Conservation (phyloP, 2,888 invertebrate genomes). For the Drosophila mimetica region DNA sequence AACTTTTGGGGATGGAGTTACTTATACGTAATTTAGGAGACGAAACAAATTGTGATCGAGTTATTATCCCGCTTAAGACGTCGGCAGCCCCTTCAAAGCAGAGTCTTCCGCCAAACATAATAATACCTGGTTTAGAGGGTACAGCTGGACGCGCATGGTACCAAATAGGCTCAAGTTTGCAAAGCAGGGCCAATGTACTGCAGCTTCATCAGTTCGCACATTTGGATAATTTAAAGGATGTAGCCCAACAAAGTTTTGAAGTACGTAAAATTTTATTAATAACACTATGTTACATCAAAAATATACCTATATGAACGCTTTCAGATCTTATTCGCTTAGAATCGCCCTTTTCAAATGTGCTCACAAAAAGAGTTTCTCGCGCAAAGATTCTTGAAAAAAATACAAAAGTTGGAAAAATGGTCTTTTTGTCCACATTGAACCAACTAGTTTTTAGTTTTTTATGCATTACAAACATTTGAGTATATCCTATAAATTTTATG, state of each 20-base stretch:
- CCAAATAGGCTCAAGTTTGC: slow-evolving; percentile 72
- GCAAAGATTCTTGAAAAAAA: too few relatives aligned
- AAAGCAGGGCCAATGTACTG: slow-evolving; percentile 71
- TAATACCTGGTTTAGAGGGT: slow-evolving; percentile 90
- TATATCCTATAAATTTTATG: too few relatives aligned
- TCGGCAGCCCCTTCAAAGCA: slow-evolving; percentile 60
- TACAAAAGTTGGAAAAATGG: too few relatives aligned
- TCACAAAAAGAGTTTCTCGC: too few relatives aligned
- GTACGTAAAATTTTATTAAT: slow-evolving; percentile 54
- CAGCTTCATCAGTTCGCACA: slow-evolving; percentile 79
- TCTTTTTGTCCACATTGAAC: too few relatives aligned
- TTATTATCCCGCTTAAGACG: slow-evolving; percentile 86
- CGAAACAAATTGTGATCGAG: slow-evolving; percentile 86
- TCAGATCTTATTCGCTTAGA: too few relatives aligned
- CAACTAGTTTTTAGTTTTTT: too few relatives aligned
- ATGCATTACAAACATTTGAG: too few relatives aligned
- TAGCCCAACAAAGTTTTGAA: slow-evolving; percentile 73
- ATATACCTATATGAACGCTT: too few relatives aligned
- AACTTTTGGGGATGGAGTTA: slow-evolving; percentile 85
- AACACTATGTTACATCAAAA: too few relatives aligned
- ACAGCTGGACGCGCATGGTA: slow-evolving; percentile 85
- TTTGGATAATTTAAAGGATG: slow-evolving; percentile 67
- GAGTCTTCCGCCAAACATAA: slow-evolving; percentile 76
- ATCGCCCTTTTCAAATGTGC: too few relatives aligned
- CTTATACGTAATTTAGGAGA: slow-evolving; percentile 88